Percentiles rank a stretch among this genome's conserved stretches.
These are phyloP conservation scores for Plotosus lineatus DNA, from an alignment of 2,113 vertebrate species.

Conservation along the genomic window DNA sequence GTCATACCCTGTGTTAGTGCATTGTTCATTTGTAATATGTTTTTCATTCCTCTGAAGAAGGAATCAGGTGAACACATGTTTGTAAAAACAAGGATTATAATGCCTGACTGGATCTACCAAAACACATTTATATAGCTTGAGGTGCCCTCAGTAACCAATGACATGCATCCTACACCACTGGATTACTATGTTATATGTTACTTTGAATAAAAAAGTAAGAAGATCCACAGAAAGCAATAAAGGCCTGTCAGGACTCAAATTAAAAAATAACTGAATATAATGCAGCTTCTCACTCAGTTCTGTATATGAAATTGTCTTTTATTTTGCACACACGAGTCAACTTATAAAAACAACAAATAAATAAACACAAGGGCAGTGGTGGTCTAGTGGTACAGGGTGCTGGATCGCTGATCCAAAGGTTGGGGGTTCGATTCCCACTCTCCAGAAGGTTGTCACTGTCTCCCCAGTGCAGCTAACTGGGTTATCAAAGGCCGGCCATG, in stretches of 20 bases:
- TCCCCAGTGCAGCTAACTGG: no score
- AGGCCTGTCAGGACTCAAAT: not conserved
- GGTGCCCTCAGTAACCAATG: not conserved
- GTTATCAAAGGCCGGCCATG: no score
- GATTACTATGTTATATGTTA: not conserved
- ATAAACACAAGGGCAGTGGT: no score
- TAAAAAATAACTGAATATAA: not conserved
- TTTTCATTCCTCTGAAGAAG: not conserved
- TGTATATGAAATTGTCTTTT: not conserved
- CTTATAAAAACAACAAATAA: not conserved
- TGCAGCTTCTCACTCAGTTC: not conserved
- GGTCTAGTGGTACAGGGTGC: no score
- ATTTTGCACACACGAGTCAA: not conserved
- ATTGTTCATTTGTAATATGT: not conserved
- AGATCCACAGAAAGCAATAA: not conserved
- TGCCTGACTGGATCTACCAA: conserved; percentile 17
- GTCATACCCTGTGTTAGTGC: not conserved
- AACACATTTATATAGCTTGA: conserved; percentile 32
- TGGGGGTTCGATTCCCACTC: no score
- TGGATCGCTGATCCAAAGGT: no score
- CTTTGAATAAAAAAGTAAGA: not conserved
- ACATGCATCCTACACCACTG: not conserved
- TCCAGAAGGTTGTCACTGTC: no score
- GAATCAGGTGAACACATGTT: conserved; percentile 16
- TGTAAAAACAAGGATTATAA: conserved; percentile 20